These are phyloP conservation scores for Erpobdella octoculata DNA, from an alignment of 2,888 invertebrate species.

Conservation along the genomic window DNA sequence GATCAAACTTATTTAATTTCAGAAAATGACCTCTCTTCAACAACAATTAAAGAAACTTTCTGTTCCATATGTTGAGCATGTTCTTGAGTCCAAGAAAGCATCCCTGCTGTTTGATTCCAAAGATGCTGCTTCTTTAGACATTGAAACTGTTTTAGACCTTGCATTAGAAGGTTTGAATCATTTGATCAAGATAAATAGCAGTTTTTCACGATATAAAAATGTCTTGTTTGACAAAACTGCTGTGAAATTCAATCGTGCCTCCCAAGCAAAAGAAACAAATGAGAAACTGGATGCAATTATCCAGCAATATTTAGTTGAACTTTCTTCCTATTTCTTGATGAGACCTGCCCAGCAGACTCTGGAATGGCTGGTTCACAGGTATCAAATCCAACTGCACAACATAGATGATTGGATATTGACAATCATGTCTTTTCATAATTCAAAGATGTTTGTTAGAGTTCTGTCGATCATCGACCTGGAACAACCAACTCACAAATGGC, in stretches of 20 bases:
- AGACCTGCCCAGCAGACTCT: constrained; percentile 78
- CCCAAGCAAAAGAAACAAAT: constrained; percentile 69
- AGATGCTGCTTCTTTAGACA: constrained; percentile 77
- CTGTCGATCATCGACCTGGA: constrained; percentile 66
- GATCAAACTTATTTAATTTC: neutral
- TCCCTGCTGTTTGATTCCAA: constrained; percentile 82
- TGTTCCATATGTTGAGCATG: constrained; percentile 2
- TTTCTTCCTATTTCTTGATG: constrained; percentile 81
- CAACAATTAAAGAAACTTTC: constrained; percentile 14
- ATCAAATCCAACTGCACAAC: constrained; percentile 80
- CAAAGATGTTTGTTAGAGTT: constrained; percentile 73
- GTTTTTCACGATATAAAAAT: constrained; percentile 66
- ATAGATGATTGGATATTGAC: constrained; percentile 69
- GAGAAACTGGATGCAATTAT: constrained; percentile 67
- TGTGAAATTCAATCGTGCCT: constrained; percentile 69
- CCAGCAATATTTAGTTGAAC: constrained; percentile 65
- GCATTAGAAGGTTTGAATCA: constrained; percentile 74
- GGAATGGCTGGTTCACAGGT: constrained; percentile 86
- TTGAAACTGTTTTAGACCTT: constrained; percentile 57
- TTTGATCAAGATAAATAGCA: constrained; percentile 65
- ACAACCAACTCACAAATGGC: constrained; percentile 48
- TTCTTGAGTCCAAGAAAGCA: constrained; percentile 43
- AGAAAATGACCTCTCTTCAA: constrained; percentile 6
- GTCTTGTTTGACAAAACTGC: constrained; percentile 71
- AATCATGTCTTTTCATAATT: constrained; percentile 85